Percentiles rank a stretch among this genome's conserved stretches.
These are phyloP conservation scores for Amia ocellicauda DNA, from an alignment of 2,113 vertebrate species.

Conservation along the genomic window DNA sequence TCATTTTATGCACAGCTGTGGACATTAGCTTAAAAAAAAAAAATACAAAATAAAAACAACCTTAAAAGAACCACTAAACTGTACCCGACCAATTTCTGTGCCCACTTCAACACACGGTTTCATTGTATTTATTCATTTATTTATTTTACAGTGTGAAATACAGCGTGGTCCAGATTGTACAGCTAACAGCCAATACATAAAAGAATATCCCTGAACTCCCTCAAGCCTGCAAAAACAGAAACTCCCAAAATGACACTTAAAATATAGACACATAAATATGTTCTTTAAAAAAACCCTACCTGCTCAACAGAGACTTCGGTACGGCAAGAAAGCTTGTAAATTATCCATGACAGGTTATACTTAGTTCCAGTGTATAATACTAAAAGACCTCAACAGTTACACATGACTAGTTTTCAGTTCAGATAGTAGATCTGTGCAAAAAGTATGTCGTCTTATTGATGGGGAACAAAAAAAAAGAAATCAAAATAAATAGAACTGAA, in stretches of 20 bases:
- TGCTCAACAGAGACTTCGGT: constrained; percentile 35
- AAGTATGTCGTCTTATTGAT: constrained; percentile 42
- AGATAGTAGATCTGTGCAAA: constrained; percentile 63
- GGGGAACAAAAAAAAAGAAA: constrained; percentile 39
- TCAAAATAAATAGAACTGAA: constrained; percentile 8
- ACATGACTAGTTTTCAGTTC: constrained; percentile 62
- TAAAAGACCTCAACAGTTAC: constrained; percentile 66
- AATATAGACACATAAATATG: constrained; percentile 25
- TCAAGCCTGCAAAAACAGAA: constrained; percentile 32
- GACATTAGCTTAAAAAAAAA: constrained; percentile 17
- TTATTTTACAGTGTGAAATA: constrained; percentile 14
- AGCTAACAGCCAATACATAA: constrained; percentile 24
- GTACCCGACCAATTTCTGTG: background rate
- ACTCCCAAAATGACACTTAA: constrained; percentile 20
- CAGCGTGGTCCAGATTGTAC: constrained; percentile 1
- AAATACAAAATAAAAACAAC: constrained; percentile 9
- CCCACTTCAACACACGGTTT: constrained; percentile 15
- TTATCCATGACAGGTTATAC: constrained; percentile 48
- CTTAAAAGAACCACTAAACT: background rate
- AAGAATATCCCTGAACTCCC: constrained; percentile 25
- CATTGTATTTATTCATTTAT: no score
- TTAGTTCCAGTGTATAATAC: constrained; percentile 73
- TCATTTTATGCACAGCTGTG: constrained; percentile 28
- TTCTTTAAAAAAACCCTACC: constrained; percentile 16
- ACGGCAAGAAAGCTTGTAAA: constrained; percentile 41